Evolutionary conservation across 2,797 vertebrate species (phyloP), one percentile per base, ranked within the genome.

Genomic region (Neostethus bicornis): DNA sequence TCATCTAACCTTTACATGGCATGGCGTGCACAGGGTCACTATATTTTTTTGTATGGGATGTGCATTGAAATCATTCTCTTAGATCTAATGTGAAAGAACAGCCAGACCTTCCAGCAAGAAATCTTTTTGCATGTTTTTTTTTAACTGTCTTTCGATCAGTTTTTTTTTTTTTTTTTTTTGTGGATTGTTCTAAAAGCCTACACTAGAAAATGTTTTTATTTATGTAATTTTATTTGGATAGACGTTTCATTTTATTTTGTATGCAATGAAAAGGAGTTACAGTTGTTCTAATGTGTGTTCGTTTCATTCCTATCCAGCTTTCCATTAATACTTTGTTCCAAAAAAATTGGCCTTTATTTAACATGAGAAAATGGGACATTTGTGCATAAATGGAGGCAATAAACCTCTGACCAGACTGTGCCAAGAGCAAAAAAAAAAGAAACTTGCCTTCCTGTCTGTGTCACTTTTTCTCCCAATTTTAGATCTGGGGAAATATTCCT

Each of bases 11-110:
- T 57, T 32, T 71, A 38, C 14, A 46, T 51, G 68, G 37, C n/a
- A n/a, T 61, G 68, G 55, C 48, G 58, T 79, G 75, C 56, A 62
- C 51, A 51, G 68, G n/a, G 54, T 73, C 72, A 70, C 54, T 55
- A 32, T 38, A 23, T 47, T 47, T 53, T n/a, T 58, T 24, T 73
- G 70, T 83, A 81, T 77, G 68, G 61, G 65, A 67, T 73, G 63
- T 66, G 66, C 62, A 56, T 82, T 70, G 79, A 66, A 77, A 70
- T 69, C 53, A 75, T 59, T 61, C 70, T 70, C 55, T 82, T 64
- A 80, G 68, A 83, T 64, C 45, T 84, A 79, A 87, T 85, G 46
- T 75, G 70, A 82, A 85, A 86, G 66, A 84, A 66, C 34, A 50
- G 74, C 76, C 77, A 83, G 80, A 82, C 81, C 74, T 70, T 80